Conservation (phyloP, 2,797 vertebrate genomes). For the Lindbergichthys nudifrons region DNA sequence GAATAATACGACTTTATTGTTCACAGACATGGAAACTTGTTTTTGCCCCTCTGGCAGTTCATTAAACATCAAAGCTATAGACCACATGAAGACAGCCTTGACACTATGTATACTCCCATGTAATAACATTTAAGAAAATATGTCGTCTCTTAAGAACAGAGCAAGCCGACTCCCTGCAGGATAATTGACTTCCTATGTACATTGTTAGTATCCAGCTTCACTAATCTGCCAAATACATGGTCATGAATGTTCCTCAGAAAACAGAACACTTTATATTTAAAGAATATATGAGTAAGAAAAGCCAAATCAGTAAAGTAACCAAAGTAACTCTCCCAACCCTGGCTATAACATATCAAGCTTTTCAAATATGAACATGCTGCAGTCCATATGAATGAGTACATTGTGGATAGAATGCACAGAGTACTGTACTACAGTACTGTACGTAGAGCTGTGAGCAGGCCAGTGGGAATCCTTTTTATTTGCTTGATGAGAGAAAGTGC, state of each 20-base stretch:
- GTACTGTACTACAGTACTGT: not conserved
- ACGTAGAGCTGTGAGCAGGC: not conserved
- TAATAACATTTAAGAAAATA: not conserved
- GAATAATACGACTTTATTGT: not conserved
- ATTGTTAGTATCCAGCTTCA: not conserved
- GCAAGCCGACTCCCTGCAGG: too few relatives aligned
- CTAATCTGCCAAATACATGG: not conserved
- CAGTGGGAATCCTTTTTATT: slow-evolving; percentile 11
- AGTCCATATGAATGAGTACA: not conserved
- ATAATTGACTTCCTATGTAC: too few relatives aligned
- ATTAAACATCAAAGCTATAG: not conserved
- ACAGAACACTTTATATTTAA: too few relatives aligned
- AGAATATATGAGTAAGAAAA: too few relatives aligned
- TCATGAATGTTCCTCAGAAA: too few relatives aligned
- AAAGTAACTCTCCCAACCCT: too few relatives aligned
- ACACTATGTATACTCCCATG: not conserved
- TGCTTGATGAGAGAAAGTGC: slow-evolving; percentile 8
- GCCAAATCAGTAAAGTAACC: too few relatives aligned
- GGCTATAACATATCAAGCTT: not conserved
- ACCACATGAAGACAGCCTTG: not conserved
- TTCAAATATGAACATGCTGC: not conserved
- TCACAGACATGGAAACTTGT: not conserved
- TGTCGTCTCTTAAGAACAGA: too few relatives aligned
- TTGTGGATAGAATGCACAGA: not conserved
- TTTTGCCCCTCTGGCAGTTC: too few relatives aligned